phyloP scores from a whole-genome alignment of 2,888 invertebrate genomes.

The Volucella zonaria region DNA sequence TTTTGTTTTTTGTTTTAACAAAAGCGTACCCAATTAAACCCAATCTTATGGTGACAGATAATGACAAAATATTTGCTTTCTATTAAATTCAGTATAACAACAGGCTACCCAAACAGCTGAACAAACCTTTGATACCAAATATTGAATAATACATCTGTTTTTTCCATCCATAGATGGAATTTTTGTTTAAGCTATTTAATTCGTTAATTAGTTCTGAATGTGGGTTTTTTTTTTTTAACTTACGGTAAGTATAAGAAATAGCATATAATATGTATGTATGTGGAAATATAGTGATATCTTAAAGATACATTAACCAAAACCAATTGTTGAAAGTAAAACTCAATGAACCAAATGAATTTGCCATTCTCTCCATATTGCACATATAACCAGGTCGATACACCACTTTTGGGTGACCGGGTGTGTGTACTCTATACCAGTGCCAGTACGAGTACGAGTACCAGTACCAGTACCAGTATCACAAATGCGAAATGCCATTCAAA shows the following conservation, averaged over 20 bases:
- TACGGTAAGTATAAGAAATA: background rate
- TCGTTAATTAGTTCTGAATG: background rate
- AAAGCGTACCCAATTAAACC: no score
- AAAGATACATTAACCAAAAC: conserved; percentile 42
- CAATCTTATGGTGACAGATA: no score
- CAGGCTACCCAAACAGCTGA: background rate
- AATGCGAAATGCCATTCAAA: conserved; percentile 64
- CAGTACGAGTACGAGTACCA: no score
- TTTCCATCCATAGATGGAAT: background rate
- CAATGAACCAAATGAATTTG: conserved; percentile 72
- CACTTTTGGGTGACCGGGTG: conserved; percentile 59
- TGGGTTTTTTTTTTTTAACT: background rate
- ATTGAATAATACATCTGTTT: background rate
- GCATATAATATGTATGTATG: background rate
- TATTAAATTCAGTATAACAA: background rate
- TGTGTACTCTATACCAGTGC: conserved; percentile 22
- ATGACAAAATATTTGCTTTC: background rate
- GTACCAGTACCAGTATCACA: conserved; percentile 19
- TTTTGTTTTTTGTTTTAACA: no score
- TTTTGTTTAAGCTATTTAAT: background rate
- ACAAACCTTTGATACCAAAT: background rate
- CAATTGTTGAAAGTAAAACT: conserved; percentile 73
- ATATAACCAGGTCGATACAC: conserved; percentile 67
- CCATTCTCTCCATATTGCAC: conserved; percentile 71
- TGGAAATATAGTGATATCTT: background rate